Base-by-base conservation (phyloP, 2,797 vertebrate genomes). In the Glossophaga mutica region DNA sequence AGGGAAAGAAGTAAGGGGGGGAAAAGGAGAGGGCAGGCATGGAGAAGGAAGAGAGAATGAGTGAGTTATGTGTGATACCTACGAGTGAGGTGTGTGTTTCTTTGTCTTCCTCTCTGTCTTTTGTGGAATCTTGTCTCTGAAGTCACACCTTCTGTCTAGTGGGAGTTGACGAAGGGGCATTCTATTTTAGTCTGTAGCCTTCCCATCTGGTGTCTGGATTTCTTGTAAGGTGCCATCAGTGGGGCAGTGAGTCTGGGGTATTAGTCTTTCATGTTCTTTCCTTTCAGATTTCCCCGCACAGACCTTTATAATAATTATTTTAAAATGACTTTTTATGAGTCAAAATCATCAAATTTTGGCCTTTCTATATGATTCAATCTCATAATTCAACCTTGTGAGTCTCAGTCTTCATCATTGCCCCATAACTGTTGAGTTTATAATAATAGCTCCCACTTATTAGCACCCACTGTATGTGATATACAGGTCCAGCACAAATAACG, bases 161-260 rank as follows among this genome's bases (percentile, higher is more conserved):
- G 48, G 84, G 81, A 70, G 37, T 82, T 94, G 57, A 94, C 24
- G 44, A 78, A 73, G 79, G 77, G 55, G 26, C 79, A 39, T 91
- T 96, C 87, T 93, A 11, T 96, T 94, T 94, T 82, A 82, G 84
- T 90, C 81, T 77, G 19, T 57, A 90, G 81, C 39, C 65, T 97
- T 92, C 76, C 79, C 94, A 71, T 94, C 79, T 94, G 91, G 79
- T 90, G 86, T 96, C 89, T 95, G 96, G 90, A 73, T 79, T 93
- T 93, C 42, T 73, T 94, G 50, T 96, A 62, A 73, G 68, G 83
- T 82, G 83, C 90, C 74, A 59, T 44, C 39, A 88, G 82, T 91
- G 5, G 73, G 71, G 50, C 48, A 92, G 39, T 77, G 79, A 93
- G 37, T 57, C 76, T 19, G 39, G 77, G 39, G 19, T 78, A 7